Conservation (phyloP, 2,797 vertebrate genomes). For the Sebastes minor region DNA sequence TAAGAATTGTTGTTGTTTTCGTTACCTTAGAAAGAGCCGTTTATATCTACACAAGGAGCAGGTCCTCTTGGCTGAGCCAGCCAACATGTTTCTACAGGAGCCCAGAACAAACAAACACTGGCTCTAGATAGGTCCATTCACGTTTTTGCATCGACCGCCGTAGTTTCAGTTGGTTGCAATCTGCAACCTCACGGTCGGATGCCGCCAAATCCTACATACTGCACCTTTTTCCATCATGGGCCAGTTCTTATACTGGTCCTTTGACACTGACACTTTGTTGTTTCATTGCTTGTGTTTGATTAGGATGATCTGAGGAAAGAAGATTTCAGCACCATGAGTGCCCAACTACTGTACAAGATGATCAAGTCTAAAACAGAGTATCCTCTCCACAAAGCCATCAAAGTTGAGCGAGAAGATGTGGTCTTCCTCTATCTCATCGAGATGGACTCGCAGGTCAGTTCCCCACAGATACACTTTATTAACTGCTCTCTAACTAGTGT, state of each 20-base stretch:
- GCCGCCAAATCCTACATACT: too few relatives aligned
- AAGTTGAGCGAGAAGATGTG: conserved; percentile 96
- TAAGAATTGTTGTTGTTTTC: too few relatives aligned
- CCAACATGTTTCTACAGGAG: too few relatives aligned
- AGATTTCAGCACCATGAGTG: conserved; percentile 98
- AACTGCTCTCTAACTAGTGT: neutral
- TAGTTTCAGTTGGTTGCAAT: too few relatives aligned
- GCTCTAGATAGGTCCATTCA: too few relatives aligned
- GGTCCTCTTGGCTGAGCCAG: rapidly evolving
- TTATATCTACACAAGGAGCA: rapidly evolving
- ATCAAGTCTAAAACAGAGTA: conserved; percentile 98
- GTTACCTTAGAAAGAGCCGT: rapidly evolving
- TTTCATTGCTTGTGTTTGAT: neutral
- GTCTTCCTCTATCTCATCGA: conserved; percentile 98
- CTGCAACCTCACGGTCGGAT: rapidly evolving
- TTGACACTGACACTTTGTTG: neutral
- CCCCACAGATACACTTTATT: too few relatives aligned
- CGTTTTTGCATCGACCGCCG: rapidly evolving
- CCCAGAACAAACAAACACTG: rapidly evolving
- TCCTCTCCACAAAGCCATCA: conserved; percentile 98
- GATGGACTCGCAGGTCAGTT: conserved; percentile 94
- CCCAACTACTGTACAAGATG: conserved; percentile 97
- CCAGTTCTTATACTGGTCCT: neutral
- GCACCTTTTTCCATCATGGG: neutral
- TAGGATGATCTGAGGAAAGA: conserved; percentile 97